Evolutionary conservation across 2,113 vertebrate genomes (phyloP).

Genomic region (Phyllostomus discolor): DNA sequence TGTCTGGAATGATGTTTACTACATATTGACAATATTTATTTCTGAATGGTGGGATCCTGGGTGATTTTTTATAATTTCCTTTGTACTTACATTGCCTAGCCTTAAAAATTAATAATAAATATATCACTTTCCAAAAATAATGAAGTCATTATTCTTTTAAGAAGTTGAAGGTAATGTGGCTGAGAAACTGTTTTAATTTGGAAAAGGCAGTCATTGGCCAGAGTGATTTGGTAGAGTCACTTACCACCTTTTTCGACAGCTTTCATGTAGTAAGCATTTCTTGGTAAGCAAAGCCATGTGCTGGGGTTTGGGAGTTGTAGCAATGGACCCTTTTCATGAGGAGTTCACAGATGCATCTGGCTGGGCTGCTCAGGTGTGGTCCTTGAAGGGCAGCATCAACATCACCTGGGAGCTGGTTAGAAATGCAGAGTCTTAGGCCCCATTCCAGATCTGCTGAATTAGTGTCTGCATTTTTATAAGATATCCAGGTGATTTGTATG

Average conservation of each 20-base stretch:
- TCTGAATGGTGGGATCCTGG: not conserved
- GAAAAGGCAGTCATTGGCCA: not conserved
- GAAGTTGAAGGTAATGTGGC: not conserved
- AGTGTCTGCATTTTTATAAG: not conserved
- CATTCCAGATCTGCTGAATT: not conserved
- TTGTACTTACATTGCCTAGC: conserved; percentile 16
- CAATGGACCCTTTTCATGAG: not conserved
- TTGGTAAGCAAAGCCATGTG: not conserved
- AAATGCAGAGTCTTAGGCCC: not conserved
- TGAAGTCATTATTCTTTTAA: conserved; percentile 61
- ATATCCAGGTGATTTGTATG: not conserved
- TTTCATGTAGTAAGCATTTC: not conserved
- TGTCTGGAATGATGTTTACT: not conserved
- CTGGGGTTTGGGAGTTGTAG: not conserved
- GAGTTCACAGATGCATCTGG: fast-evolving
- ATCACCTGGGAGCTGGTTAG: not conserved
- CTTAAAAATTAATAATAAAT: conserved; percentile 59
- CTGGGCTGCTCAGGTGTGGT: not conserved
- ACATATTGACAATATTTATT: not conserved
- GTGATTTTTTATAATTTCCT: not conserved
- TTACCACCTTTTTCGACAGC: not conserved
- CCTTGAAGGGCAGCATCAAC: not conserved
- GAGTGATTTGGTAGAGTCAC: not conserved
- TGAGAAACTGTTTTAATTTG: not conserved
- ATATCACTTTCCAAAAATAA: not conserved